Evolutionary conservation across 2,797 vertebrate genomes (phyloP).

Genomic region (Phataginus tetradactyla): DNA sequence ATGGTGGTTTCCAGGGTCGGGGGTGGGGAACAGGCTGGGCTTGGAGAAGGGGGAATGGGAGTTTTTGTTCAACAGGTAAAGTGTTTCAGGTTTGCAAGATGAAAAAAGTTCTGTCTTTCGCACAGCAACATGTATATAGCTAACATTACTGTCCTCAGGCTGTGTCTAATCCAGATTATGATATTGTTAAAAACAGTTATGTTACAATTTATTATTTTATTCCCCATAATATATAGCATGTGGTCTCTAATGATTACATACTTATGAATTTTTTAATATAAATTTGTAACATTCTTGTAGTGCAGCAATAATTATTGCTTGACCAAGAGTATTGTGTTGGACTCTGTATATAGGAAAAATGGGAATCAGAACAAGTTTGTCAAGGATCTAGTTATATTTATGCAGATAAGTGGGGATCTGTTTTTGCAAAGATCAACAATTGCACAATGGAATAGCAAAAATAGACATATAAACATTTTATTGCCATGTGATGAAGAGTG

Average conservation of each 20-base stretch:
- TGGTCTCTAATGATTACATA: background rate
- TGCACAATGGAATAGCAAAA: background rate
- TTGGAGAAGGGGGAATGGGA: fast-evolving
- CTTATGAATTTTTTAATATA: background rate
- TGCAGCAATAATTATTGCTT: background rate
- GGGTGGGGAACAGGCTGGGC: too few species aligned
- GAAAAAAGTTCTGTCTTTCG: background rate
- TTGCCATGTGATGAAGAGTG: background rate
- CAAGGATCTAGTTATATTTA: background rate
- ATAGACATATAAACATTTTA: background rate
- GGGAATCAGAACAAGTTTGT: background rate
- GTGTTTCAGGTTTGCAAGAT: background rate
- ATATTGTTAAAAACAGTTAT: background rate
- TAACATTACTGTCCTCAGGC: background rate
- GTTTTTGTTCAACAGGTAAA: background rate
- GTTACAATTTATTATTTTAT: background rate
- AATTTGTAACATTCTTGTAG: background rate
- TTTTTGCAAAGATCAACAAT: background rate
- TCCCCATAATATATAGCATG: background rate
- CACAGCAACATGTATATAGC: background rate
- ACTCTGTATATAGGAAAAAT: background rate
- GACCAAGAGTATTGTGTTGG: background rate
- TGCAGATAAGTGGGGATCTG: background rate
- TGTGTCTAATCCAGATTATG: background rate
- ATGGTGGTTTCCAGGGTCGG: background rate